Percentiles rank a stretch among this genome's conserved stretches.
phyloP scores from a whole-genome alignment of 2,888 invertebrate species.

The Plebejus melissa region DNA sequence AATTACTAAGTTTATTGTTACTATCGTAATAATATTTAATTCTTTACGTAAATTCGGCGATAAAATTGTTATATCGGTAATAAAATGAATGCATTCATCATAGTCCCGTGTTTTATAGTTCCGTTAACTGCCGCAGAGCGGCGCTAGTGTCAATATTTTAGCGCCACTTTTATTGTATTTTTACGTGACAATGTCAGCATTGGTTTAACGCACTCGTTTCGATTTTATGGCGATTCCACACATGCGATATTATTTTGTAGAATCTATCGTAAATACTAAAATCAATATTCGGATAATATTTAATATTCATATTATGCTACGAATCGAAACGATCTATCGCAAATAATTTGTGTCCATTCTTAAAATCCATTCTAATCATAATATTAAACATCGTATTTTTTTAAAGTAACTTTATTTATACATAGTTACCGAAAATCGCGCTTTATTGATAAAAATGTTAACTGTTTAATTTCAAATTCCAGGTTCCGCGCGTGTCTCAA shows the following conservation, averaged over 20 bases:
- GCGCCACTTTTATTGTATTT: slow-evolving; percentile 24
- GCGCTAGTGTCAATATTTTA: slow-evolving; percentile 22
- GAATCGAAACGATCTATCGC: neutral
- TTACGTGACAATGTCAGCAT: slow-evolving; percentile 20
- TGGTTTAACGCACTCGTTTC: slow-evolving; percentile 18
- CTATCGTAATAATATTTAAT: neutral
- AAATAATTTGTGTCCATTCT: neutral
- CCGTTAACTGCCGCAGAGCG: neutral
- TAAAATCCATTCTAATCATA: neutral
- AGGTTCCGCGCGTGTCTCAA: slow-evolving; percentile 96
- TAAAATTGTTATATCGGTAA: slow-evolving; percentile 11
- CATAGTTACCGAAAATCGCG: neutral
- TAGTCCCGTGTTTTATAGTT: slow-evolving; percentile 11
- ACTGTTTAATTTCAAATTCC: slow-evolving; percentile 43
- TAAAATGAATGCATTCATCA: neutral
- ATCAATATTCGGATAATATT: neutral
- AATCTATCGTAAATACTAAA: neutral
- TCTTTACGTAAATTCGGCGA: neutral
- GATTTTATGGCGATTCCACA: slow-evolving; percentile 3
- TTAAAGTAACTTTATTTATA: neutral
- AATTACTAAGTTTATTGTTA: too few species aligned
- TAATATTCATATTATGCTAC: neutral
- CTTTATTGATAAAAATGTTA: neutral
- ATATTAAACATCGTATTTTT: too few species aligned
- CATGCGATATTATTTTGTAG: slow-evolving; percentile 37